A percentile compares a stretch with the other conserved stretches of the same genome.
phyloP scores from a whole-genome alignment of 2,797 vertebrate genomes.

The Sitta carolinensis region DNA sequence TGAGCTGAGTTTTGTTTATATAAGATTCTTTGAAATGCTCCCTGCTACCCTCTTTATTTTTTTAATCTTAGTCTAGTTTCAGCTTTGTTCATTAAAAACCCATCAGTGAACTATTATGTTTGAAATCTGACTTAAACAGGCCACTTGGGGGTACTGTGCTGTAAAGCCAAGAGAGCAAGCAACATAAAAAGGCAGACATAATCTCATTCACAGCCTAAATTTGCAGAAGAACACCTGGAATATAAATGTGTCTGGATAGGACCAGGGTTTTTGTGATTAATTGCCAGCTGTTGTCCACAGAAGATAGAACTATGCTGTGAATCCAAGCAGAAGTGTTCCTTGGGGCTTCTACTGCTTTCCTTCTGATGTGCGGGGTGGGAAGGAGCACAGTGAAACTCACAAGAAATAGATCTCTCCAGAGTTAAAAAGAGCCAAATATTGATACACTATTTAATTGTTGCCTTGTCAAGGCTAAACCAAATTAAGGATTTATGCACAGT shows the following conservation, averaged over 20 bases:
- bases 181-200: slow-evolving; percentile 49
- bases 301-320: not conserved
- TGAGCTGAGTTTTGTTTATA: not conserved
- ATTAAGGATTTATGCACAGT: not conserved
- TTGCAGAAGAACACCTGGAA: slow-evolving; percentile 55
- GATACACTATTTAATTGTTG: not conserved
- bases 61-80: not conserved
- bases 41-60: not conserved
- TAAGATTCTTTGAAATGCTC: slow-evolving; percentile 10
- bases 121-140: slow-evolving; percentile 55
- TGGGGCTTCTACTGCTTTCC: not conserved
- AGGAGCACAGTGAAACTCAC: not conserved
- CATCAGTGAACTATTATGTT: slow-evolving; percentile 12
- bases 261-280: not conserved
- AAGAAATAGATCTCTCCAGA: not conserved
- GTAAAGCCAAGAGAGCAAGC: slow-evolving; percentile 48
- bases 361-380: not conserved
- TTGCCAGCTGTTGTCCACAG: not conserved
- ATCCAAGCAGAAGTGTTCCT: not conserved
- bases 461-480: not conserved
- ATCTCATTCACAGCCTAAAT: slow-evolving; percentile 51
- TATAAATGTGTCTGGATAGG: slow-evolving; percentile 30
- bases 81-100: slow-evolving; percentile 37
- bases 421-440: not conserved
- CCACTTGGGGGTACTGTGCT: slow-evolving; percentile 34